These are phyloP conservation scores for Trissoscelio sp. DNA, from an alignment of 2,888 invertebrate species.

Conservation along the genomic window DNA sequence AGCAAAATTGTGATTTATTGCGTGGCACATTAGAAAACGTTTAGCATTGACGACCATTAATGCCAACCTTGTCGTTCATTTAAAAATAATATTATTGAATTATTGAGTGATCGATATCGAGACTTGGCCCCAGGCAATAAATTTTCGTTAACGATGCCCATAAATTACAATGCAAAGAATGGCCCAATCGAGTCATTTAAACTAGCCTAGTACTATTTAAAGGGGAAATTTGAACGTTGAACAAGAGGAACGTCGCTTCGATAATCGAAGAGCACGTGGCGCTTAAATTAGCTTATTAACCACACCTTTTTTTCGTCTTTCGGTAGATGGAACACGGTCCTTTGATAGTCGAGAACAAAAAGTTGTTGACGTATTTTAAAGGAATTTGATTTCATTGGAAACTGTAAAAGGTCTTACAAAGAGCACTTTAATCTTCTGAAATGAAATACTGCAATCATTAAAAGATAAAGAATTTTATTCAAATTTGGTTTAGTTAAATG, in stretches of 20 bases:
- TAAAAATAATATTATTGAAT: constrained; percentile 15
- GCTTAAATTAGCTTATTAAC: constrained; percentile 19
- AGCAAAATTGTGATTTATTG: constrained; percentile 18
- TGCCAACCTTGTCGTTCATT: background rate
- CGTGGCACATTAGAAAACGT: constrained; percentile 20
- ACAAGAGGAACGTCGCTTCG: background rate
- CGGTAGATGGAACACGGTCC: background rate
- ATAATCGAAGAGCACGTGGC: constrained; percentile 8
- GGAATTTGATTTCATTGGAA: background rate
- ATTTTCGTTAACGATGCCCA: constrained; percentile 20
- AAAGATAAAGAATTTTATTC: too few species aligned
- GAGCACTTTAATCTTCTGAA: too few species aligned
- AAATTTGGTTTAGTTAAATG: too few species aligned
- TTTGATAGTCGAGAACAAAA: background rate
- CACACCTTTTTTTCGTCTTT: constrained; percentile 4
- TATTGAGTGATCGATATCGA: constrained; percentile 15
- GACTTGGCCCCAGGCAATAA: background rate
- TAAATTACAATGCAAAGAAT: constrained; percentile 17
- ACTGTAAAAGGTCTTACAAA: background rate
- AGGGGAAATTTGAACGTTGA: background rate
- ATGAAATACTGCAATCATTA: too few species aligned
- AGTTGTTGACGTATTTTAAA: background rate
- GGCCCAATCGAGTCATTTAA: background rate
- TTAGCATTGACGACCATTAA: constrained; percentile 3
- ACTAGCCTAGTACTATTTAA: background rate